phyloP scores from a whole-genome alignment of 2,113 vertebrate genomes.

The Hemibates koningsi region DNA sequence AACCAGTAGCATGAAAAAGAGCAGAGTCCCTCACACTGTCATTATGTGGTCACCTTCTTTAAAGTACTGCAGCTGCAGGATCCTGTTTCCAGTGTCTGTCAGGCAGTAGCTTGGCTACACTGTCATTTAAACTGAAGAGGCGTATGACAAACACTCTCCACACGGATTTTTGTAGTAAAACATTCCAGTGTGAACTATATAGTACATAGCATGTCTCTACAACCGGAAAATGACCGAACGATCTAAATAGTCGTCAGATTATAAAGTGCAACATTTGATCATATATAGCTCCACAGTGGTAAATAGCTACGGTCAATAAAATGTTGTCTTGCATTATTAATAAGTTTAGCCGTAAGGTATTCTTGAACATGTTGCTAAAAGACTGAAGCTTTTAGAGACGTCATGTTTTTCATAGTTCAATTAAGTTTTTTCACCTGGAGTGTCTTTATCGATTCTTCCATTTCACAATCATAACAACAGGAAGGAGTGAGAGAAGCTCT shows the following conservation, averaged over 20 bases:
- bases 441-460: not conserved
- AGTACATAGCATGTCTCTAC: not conserved
- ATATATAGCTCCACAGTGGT: not conserved
- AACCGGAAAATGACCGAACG: not conserved
- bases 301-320: not conserved
- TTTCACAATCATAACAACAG: not conserved
- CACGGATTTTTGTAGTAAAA: not conserved
- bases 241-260: not conserved
- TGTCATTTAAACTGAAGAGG: not conserved
- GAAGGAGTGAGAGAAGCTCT: not conserved
- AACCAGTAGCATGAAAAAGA: not conserved
- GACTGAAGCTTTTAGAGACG: not conserved
- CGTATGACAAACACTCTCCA: not conserved
- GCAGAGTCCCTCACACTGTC: not conserved
- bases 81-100: constrained; percentile 7
- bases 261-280: not conserved
- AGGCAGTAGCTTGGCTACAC: not conserved
- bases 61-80: constrained; percentile 11
- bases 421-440: not conserved
- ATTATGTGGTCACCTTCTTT: constrained; percentile 1
- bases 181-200: not conserved
- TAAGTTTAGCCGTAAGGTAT: not conserved
- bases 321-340: not conserved
- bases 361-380: not conserved
- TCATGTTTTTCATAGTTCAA: not conserved